Percentiles rank a stretch among this genome's conserved stretches.
phyloP scores from a whole-genome alignment of 2,888 invertebrate genomes.

The Cylloceria caligata region DNA sequence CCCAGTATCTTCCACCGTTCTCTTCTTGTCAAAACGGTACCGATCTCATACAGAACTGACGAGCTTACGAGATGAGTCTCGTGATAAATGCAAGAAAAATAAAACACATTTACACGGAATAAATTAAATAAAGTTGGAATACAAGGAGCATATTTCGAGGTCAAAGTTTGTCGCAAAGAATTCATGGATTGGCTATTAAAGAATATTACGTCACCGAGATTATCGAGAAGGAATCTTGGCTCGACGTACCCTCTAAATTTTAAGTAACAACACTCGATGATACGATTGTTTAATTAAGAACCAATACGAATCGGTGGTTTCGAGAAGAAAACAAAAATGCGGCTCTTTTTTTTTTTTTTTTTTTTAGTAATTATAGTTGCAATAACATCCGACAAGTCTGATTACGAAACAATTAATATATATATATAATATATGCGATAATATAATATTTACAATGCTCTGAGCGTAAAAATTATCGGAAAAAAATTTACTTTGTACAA shows the following conservation, averaged over 20 bases:
- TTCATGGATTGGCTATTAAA: slow-evolving; percentile 48
- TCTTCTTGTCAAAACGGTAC: slow-evolving; percentile 39
- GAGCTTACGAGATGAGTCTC: background rate
- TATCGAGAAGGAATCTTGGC: background rate
- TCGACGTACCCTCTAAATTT: slow-evolving; percentile 24
- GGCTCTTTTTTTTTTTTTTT: slow-evolving; percentile 35
- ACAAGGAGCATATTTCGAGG: slow-evolving; percentile 47
- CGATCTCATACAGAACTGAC: slow-evolving; percentile 56
- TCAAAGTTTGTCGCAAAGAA: slow-evolving; percentile 29
- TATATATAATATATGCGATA: slow-evolving; percentile 60
- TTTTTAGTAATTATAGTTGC: slow-evolving; percentile 65
- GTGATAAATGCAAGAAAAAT: background rate
- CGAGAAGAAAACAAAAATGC: slow-evolving; percentile 39
- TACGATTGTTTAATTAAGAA: slow-evolving; percentile 27
- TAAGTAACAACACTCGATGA: slow-evolving; percentile 36
- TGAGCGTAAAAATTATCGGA: slow-evolving; percentile 54
- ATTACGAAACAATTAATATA: slow-evolving; percentile 67
- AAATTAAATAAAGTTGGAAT: slow-evolving; percentile 22
- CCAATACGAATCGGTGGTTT: slow-evolving; percentile 35
- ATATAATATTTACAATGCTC: slow-evolving; percentile 60
- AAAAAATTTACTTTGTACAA: slow-evolving; percentile 65
- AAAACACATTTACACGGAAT: slow-evolving; percentile 27
- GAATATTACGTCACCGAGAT: background rate
- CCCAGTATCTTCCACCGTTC: slow-evolving; percentile 62
- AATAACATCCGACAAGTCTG: slow-evolving; percentile 68